These are phyloP conservation scores for Oreohelix idahoensis DNA, from an alignment of 1,140 invertebrate genomes.

Conservation along the genomic window DNA sequence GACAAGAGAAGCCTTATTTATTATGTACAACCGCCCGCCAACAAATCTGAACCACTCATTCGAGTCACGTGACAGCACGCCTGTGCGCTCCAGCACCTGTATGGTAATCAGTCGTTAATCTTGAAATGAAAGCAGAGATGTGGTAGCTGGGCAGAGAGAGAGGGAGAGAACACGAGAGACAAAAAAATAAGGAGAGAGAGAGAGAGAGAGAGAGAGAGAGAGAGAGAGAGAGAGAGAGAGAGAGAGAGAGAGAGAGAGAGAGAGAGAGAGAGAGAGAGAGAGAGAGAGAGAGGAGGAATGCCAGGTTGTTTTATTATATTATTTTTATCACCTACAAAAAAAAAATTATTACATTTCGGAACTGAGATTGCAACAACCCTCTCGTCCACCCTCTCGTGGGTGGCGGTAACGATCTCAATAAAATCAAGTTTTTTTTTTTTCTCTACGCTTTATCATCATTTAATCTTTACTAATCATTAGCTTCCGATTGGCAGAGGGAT, in stretches of 20 bases:
- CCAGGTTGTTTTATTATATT: no score
- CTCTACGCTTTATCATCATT: no score
- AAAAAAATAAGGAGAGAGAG: neutral
- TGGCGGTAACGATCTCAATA: no score
- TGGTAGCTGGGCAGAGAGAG: neutral
- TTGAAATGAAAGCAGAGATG: neutral
- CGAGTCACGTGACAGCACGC: neutral
- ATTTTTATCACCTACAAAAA: no score
- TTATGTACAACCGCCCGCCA: neutral
- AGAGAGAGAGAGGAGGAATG: no score
- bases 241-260: neutral
- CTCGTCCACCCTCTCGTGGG: no score
- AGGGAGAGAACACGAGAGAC: neutral
- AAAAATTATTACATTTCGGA: no score
- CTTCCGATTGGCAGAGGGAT: no score
- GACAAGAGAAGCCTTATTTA: neutral
- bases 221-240: neutral
- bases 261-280: no score
- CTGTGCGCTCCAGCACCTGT: neutral
- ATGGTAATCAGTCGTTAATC: constrained; percentile 14
- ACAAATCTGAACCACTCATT: constrained; percentile 11
- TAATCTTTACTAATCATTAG: no score
- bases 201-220: neutral
- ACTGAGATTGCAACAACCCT: no score
- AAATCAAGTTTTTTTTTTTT: no score